Evolutionary conservation across 2,113 vertebrate genomes (phyloP), one percentile per base, ranked within the genome.

Genomic region (Trematomus loennbergii): DNA sequence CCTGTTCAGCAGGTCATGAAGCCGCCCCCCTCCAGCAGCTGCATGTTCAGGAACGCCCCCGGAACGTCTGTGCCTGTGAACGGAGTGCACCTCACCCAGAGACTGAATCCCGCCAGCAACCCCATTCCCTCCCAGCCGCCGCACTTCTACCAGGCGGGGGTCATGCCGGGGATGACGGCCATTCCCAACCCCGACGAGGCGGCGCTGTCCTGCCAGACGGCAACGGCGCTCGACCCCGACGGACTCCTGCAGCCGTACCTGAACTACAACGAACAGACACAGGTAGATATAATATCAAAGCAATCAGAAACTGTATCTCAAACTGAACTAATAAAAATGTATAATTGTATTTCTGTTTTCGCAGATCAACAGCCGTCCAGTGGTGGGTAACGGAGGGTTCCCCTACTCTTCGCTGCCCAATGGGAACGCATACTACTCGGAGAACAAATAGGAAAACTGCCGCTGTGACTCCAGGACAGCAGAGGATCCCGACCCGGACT

Each of bases 281-380:
- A 91, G 94, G 95, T 95, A 88, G 25, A 40, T 40, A 40, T 40
- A 5, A 40, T 7, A 40, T 5, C 36, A 40, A 40, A 40, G 36
- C 36, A 40, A 40, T 40, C 36, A 40, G 5, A 40, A 40, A 40
- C 36, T 40, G 36, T 40, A 40, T 40, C 36, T 8, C 36, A 40
- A 40, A 40, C 29, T 29, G 29, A 29, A 29, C 29, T 29, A 29
- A 29, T 29, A 29, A 4, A 29, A 29, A 29, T 29, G 29, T 29
- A 29, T 40, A 40, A 40, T 40, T 40, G 36, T 40, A 40, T 13
- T 12, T 13, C 10, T 29, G 22, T 15, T 33, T 33, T 58, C 55
- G 15, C 58, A 95, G 95, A 85, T 95, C 63, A 71, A 84, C 80
- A 88, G 75, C 86, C 20, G 0, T 85, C 83, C 91, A 22, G 81